Percentiles rank a stretch among this genome's conserved stretches.
phyloP scores from a whole-genome alignment of 53 echinoderm and acorn worm genomes.

The Arbacia lixula region DNA sequence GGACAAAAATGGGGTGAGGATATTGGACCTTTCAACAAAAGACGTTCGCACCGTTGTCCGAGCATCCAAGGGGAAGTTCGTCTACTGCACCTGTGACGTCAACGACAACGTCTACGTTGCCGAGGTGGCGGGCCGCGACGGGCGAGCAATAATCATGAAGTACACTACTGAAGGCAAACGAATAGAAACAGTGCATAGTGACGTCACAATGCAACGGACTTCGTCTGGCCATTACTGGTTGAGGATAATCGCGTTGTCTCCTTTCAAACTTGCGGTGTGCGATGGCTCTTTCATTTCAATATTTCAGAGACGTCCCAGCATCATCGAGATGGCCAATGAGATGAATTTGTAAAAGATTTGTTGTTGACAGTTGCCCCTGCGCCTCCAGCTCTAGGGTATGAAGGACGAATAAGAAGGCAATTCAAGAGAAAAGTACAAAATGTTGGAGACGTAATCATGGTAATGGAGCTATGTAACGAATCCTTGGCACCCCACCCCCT shows the following conservation, averaged over 20 bases:
- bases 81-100: slow-evolving; percentile 22
- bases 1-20: slow-evolving; percentile 6
- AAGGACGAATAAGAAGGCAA: too few relatives aligned
- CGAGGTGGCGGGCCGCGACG: background rate
- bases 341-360: too few relatives aligned
- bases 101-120: slow-evolving; percentile 44
- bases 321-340: slow-evolving; percentile 10
- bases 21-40: background rate
- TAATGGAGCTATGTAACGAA: too few relatives aligned
- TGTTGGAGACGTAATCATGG: too few relatives aligned
- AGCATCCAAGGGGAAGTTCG: slow-evolving; percentile 13
- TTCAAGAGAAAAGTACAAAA: too few relatives aligned
- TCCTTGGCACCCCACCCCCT: too few relatives aligned
- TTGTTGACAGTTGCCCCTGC: too few relatives aligned
- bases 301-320: slow-evolving; percentile 18
- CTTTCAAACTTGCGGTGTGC: slow-evolving; percentile 19
- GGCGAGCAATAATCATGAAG: slow-evolving; percentile 5
- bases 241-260: slow-evolving; percentile 25
- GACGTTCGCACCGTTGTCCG: background rate
- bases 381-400: too few relatives aligned
- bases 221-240: background rate
- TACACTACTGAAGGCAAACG: background rate
- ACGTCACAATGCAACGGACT: background rate
- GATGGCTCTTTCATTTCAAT: slow-evolving; percentile 29
- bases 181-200: background rate